phyloP scores from a whole-genome alignment of 2,797 vertebrate species.

The Margarornis squamiger region DNA sequence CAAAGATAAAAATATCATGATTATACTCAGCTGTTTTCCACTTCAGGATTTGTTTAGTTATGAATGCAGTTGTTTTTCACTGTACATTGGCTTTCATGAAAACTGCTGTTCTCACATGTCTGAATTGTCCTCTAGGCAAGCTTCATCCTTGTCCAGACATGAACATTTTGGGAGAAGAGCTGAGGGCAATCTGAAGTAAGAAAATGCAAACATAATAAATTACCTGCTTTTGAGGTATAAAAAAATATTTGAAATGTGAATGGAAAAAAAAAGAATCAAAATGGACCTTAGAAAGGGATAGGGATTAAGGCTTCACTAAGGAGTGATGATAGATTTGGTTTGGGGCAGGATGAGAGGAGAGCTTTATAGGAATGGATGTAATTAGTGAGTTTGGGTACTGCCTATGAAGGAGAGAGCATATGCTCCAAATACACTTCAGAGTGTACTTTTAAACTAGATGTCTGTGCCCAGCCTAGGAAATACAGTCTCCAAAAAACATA shows the following conservation, averaged over 20 bases:
- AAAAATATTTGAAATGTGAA: background rate
- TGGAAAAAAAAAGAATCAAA: background rate
- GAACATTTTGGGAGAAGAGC: background rate
- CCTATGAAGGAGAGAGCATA: background rate
- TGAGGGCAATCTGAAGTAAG: background rate
- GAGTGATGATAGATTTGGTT: background rate
- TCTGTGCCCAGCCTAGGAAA: background rate
- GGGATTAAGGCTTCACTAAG: background rate
- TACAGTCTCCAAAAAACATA: background rate
- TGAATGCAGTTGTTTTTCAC: constrained; percentile 14
- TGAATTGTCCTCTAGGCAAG: background rate
- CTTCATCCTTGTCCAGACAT: background rate
- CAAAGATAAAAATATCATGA: background rate
- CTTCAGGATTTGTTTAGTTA: constrained; percentile 7
- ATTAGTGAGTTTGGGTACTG: background rate
- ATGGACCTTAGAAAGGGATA: background rate
- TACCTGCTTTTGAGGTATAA: background rate
- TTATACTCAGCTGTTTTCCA: constrained; percentile 21
- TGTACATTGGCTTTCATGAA: constrained; percentile 1
- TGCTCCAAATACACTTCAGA: background rate
- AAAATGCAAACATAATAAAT: background rate
- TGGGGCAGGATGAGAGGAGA: constrained; percentile 6
- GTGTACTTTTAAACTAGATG: background rate
- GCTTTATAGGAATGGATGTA: background rate
- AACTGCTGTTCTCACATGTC: background rate